phyloP scores from a whole-genome alignment of 1,140 invertebrate species.

The Drosophila yakuba region DNA sequence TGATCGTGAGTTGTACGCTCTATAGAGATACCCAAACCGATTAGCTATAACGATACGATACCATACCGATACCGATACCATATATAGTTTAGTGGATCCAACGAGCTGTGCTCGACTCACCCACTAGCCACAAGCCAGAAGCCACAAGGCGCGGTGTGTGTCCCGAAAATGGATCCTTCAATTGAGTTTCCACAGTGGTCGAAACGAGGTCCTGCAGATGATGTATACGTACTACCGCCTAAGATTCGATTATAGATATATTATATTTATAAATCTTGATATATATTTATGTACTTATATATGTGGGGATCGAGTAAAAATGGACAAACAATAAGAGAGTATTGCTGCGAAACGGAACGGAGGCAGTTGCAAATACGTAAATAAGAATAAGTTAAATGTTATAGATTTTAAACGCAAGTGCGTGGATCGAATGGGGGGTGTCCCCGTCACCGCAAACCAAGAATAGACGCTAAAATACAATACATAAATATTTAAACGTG shows the following conservation, averaged over 20 bases:
- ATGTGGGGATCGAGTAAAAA: constrained; percentile 57
- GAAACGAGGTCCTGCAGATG: constrained; percentile 69
- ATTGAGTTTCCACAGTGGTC: constrained; percentile 56
- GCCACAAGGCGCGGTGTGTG: constrained; percentile 1
- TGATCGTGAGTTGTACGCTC: constrained; percentile 65
- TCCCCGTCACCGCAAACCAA: constrained; percentile 27
- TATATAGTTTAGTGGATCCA: constrained; percentile 51
- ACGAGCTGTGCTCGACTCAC: constrained; percentile 63
- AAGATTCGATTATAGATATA: constrained; percentile 71
- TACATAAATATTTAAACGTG: constrained; percentile 72
- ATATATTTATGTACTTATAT: constrained; percentile 71
- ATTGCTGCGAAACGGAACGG: constrained; percentile 44
- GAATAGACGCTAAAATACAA: constrained; percentile 70
- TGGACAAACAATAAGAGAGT: constrained; percentile 72
- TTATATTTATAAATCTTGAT: constrained; percentile 44
- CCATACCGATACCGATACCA: constrained; percentile 45
- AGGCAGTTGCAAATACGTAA: constrained; percentile 61
- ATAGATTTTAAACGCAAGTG: constrained; percentile 74
- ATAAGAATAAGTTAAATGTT: constrained; percentile 79
- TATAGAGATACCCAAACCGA: constrained; percentile 30
- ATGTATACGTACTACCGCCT: constrained; percentile 83
- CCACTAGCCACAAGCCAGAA: neutral
- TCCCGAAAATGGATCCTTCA: constrained; percentile 36
- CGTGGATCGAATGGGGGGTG: constrained; percentile 40
- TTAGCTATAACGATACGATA: constrained; percentile 36